Evolutionary conservation across 2,888 invertebrate species (phyloP).

Genomic region (Mimachlamys varia): DNA sequence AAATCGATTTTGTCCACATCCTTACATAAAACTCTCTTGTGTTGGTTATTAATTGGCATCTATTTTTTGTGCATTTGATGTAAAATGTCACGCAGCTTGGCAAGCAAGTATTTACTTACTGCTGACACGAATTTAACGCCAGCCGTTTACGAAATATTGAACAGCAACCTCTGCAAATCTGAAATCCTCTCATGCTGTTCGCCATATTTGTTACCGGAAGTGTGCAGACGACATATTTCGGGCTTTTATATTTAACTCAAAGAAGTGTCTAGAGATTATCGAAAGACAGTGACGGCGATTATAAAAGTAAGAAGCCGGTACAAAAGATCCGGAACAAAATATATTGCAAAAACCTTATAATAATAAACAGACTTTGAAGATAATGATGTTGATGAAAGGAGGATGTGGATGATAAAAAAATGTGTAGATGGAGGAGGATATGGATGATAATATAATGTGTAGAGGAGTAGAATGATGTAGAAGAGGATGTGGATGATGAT

Average conservation of each 20-base stretch:
- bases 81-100: not conserved
- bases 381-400: too few species aligned
- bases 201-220: slow-evolving; percentile 6
- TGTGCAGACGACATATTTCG: not conserved
- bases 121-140: not conserved
- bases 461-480: too few species aligned
- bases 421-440: too few species aligned
- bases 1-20: too few species aligned
- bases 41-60: too few species aligned
- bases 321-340: not conserved
- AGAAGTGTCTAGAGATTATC: not conserved
- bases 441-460: too few species aligned
- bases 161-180: slow-evolving; percentile 7
- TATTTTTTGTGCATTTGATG: not conserved
- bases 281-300: not conserved
- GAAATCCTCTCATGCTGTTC: not conserved
- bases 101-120: not conserved
- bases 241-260: not conserved
- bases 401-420: too few species aligned
- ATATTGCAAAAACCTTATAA: too few species aligned
- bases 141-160: not conserved
- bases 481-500: too few species aligned
- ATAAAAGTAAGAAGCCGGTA: not conserved
- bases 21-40: too few species aligned
- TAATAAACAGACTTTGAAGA: too few species aligned